Base-by-base conservation (phyloP, 2,888 invertebrate genomes). In the Poecilobothrus nobilitatus region DNA sequence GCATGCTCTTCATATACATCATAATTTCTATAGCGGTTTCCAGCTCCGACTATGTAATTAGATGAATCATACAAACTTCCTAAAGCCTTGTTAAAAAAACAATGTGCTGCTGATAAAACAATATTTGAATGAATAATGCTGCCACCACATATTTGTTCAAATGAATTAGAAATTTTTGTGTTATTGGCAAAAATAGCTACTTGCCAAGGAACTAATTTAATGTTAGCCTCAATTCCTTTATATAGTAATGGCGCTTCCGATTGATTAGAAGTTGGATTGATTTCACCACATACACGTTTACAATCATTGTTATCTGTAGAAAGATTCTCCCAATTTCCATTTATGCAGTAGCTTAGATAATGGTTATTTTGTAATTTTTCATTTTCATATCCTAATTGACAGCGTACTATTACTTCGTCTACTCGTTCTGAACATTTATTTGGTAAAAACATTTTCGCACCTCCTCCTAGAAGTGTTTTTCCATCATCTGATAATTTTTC, bases 161-260 rank as follows among this genome's bases (percentile, higher is more conserved):
- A n/a, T 15, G 74, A 73, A 21, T 34, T 8, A 1, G 27, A 27
- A 8, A 18, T 7, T 1, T 62, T 61, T 34, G 67, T 74, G 6
- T 9, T 34, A 2, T 66, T 69, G 21, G 64, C 62, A 67, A 74
- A 77, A 41, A 78, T 73, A 41, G 74, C 77, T 2, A 76, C 77
- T 21, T 77, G 70, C 80, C 79, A 80, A 6, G 79, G 80, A 6
- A 74, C 74, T 33, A 70, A 37, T 1, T 71, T 67, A 2, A 66
- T 72, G 66, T 67, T 74, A 0, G 41, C 74, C 66, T 0, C 8
- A n/a, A 41, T 68, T 18, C 34, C 67, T 41, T 70, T 70, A 3
- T 66, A 69, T 2, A 73, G 61, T 68, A 75, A 73, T 10, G 72
- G 41, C 12, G 67, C 69, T 10, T 10, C 6, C 9, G 18, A 15